Percentiles rank a stretch among this genome's conserved stretches.
These are phyloP conservation scores for Pitangus sulphuratus DNA, from an alignment of 2,797 vertebrate genomes.

Conservation along the genomic window DNA sequence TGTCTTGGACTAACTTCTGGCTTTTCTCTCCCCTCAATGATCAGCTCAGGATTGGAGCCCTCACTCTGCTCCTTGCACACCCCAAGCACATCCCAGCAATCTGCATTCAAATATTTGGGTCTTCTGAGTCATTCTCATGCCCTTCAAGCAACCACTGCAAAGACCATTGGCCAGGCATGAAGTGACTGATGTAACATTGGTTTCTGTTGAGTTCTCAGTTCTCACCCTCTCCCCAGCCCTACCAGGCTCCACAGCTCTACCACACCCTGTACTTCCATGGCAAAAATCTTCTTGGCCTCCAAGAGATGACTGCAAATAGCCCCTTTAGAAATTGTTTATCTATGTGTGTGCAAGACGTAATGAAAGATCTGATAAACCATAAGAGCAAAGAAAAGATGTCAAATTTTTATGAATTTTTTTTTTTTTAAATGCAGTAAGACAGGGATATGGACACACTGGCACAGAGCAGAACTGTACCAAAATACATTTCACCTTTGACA, in stretches of 20 bases:
- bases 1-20: neutral
- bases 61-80: neutral
- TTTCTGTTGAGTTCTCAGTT: neutral
- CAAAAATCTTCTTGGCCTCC: neutral
- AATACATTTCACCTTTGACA: neutral
- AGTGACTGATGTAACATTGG: neutral
- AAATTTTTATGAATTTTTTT: neutral
- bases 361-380: neutral
- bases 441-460: neutral
- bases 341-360: neutral
- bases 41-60: neutral
- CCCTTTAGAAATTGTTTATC: slow-evolving; percentile 5
- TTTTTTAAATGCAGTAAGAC: neutral
- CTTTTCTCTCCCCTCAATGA: neutral
- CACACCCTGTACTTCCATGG: fast-evolving
- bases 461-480: neutral
- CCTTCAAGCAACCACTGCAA: neutral
- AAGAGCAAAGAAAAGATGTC: neutral
- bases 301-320: neutral
- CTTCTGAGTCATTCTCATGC: neutral
- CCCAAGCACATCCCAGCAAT: neutral
- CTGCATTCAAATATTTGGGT: neutral
- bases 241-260: neutral
- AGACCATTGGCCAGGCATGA: neutral
- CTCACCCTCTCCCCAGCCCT: neutral